Evolutionary conservation across 1,140 invertebrate genomes (phyloP), one percentile per base, ranked within the genome.

Genomic region (Caenorhabditis remanei): DNA sequence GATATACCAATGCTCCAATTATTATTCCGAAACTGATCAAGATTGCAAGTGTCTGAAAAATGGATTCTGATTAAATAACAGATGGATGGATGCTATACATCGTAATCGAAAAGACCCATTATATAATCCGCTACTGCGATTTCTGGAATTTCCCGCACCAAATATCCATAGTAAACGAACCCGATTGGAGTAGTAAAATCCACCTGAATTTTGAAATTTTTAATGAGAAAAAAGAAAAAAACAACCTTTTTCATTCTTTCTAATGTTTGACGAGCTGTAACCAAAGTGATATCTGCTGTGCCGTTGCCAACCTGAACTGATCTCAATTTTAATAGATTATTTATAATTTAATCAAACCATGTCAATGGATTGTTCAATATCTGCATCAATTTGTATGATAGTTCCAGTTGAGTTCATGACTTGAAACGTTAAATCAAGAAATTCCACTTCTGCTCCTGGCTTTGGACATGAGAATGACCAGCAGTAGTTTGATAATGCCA

Each of bases 91-190:
- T 19, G 6, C 6, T 16, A 2, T 63, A 85, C 85, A 55, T 63
- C 67, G 1, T 32, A 79, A 40, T 85, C 50, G 24, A 85, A 85
- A 14, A 67, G 67, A 6, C 63, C 14, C 53, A 85, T 53, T 19
- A 85, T 85, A 79, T 85, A 85, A 24, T 85, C 85, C 4, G 63
- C 85, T 41, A 85, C 85, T 41, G 63, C 67, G 8, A 85, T 32
- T 58, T 85, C 63, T 11, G 85, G 85, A 56, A 85, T 79, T 58
- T 85, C 85, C 56, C 67, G 13, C 0, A 85, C 48, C 19, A 85
- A 46, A 56, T 85, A 85, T 9, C 85, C 85, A 41, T 85, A 75
- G 50, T 85, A 85, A 2, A 85, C 46, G 19, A 85, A 85, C 0
- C 67, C 67, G 19, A 85, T 67, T 1, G 85, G 65, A 19, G 53